Percentiles rank a stretch among this genome's conserved stretches.
These are phyloP conservation scores for Neopipo cinnamomea DNA, from an alignment of 2,113 vertebrate species.

Conservation along the genomic window DNA sequence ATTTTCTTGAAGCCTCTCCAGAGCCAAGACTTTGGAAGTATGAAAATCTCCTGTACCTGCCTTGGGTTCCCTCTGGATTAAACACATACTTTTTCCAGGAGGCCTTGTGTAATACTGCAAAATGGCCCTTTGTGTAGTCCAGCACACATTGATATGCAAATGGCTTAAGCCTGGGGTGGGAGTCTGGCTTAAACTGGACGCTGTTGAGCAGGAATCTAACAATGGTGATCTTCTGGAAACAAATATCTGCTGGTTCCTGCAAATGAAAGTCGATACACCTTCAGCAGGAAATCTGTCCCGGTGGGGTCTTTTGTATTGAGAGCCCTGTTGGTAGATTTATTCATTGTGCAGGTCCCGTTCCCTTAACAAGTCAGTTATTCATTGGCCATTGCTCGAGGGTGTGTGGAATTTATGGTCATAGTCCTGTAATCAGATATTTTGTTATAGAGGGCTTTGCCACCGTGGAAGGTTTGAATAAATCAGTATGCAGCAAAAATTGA, in stretches of 20 bases:
- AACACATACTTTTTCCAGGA: neutral
- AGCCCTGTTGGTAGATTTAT: constrained; percentile 64
- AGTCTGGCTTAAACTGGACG: neutral
- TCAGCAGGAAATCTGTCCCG: constrained; percentile 50
- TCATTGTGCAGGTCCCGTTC: constrained; percentile 20
- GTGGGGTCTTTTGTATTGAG: constrained; percentile 43
- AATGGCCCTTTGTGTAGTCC: neutral
- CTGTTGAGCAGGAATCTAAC: constrained; percentile 4
- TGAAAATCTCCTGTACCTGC: neutral
- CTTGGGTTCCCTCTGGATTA: neutral
- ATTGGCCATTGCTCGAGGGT: constrained; percentile 46
- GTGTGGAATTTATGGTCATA: constrained; percentile 46
- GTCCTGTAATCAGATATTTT: constrained; percentile 63
- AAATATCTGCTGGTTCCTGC: constrained; percentile 42
- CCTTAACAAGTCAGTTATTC: constrained; percentile 68
- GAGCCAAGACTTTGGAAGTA: neutral
- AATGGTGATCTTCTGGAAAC: constrained; percentile 12
- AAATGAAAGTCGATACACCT: constrained; percentile 46
- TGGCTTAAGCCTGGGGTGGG: neutral
- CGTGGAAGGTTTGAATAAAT: constrained; percentile 48
- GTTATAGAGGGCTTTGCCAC: constrained; percentile 43
- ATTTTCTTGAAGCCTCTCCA: neutral
- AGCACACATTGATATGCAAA: neutral
- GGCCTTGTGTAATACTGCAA: neutral
- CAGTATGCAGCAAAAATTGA: constrained; percentile 54